Evolutionary conservation across 2,888 invertebrate genomes (phyloP), one percentile per base, ranked within the genome.

Genomic region (Omphaloscelis lunosa): DNA sequence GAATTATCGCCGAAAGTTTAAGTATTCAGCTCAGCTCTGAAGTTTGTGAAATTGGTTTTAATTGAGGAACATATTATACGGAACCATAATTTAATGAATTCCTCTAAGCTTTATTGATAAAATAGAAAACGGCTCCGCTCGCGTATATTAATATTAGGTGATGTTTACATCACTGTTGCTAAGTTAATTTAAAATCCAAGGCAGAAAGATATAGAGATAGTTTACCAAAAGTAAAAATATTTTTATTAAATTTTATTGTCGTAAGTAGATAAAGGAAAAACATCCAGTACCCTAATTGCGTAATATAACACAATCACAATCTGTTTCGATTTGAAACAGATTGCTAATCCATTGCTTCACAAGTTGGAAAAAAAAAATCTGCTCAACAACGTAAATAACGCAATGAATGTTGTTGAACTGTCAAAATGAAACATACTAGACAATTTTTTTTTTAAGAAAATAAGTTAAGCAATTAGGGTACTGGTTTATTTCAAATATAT

Each of bases 21-120:
- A 68, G 63, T 77, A 88, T 88, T 88, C 88, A 59, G 68, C 65
- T 80, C 80, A 74, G 77, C 62, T 70, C 27, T 51, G 39, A 67
- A 74, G 69, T 77, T 80, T 67, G 62, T 58, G 72, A 58, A 77
- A 77, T 84, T 70, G 70, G 34, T 80, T 73, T 66, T 67, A 69
- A 83, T 70, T 59, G 27, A 73, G 58, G 62, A 74, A 77, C 59
- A 75, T 76, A 75, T 56, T 79, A n/a, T 45, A 58, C 71, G 23
- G n/a, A 27, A 66, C 29, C 23, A 27, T 63, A 27, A 72, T 68
- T 71, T 51, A 11, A 69, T 68, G 68, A 48, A 39, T 63, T 53
- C 45, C 23, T 53, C 5, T 62, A 41, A 58, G 12, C 29, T 61
- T 27, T 34, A 61, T 61, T 73, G 5, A 66, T 66, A 23, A 66